phyloP scores from a whole-genome alignment of 2,888 invertebrate species.

The Pegoplata infirma region DNA sequence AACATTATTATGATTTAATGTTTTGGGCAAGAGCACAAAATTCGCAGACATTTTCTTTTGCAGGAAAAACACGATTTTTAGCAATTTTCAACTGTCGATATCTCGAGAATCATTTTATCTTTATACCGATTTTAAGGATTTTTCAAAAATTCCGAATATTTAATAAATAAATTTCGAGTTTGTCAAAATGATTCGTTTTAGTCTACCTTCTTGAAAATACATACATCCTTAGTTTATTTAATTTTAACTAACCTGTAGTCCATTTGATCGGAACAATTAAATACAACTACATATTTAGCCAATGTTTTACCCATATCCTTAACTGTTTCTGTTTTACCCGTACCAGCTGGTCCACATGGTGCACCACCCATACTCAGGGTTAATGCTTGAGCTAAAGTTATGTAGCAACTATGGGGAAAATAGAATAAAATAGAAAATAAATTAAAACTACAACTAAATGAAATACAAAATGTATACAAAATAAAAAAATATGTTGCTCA shows the following conservation, averaged over 20 bases:
- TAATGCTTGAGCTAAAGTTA: slow-evolving; percentile 96
- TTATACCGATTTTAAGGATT: too few species aligned
- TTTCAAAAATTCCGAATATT: too few species aligned
- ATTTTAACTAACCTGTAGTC: slow-evolving; percentile 85
- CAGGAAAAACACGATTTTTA: too few species aligned
- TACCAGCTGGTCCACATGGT: slow-evolving; percentile 98
- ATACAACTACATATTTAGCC: slow-evolving; percentile 97
- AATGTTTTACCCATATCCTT: slow-evolving; percentile 99
- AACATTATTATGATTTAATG: too few species aligned
- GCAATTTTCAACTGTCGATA: too few species aligned
- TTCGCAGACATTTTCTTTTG: too few species aligned
- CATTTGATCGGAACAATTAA: slow-evolving; percentile 99
- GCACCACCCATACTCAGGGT: slow-evolving; percentile 98
- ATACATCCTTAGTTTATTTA: too few species aligned
- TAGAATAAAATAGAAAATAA: slow-evolving; percentile 17
- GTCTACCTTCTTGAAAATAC: too few species aligned
- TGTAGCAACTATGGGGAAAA: slow-evolving; percentile 88
- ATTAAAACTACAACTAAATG: slow-evolving; percentile 29
- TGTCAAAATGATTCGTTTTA: too few species aligned
- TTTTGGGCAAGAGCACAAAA: too few species aligned
- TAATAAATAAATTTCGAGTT: too few species aligned
- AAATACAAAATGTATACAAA: slow-evolving; percentile 15
- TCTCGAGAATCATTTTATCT: too few species aligned
- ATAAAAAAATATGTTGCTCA: slow-evolving; percentile 9
- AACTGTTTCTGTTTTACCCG: slow-evolving; percentile 98